phyloP scores from a whole-genome alignment of 2,888 invertebrate species.

The Lysandra coridon region DNA sequence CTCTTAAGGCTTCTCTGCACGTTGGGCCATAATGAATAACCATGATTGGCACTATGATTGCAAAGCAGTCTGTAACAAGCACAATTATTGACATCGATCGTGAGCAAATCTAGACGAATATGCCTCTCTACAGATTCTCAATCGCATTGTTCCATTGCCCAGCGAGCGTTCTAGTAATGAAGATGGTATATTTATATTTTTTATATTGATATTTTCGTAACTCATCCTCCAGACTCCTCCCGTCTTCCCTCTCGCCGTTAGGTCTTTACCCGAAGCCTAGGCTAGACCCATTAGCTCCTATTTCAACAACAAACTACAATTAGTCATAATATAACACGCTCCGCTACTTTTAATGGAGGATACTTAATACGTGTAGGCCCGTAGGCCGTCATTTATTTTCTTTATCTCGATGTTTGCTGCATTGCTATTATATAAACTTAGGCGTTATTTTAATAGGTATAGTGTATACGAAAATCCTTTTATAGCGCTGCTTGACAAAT shows the following conservation, averaged over 20 bases:
- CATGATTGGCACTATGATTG: too few relatives aligned
- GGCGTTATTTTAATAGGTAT: not conserved
- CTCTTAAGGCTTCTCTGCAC: too few relatives aligned
- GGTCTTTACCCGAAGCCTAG: not conserved
- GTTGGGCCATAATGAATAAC: too few relatives aligned
- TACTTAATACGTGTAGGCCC: constrained; percentile 2
- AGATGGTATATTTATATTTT: too few relatives aligned
- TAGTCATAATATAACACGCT: constrained; percentile 10
- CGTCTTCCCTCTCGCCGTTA: not conserved
- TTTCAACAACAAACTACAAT: constrained; percentile 22
- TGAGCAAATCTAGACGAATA: too few relatives aligned
- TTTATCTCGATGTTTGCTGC: not conserved
- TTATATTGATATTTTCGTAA: not conserved
- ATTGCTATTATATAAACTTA: not conserved
- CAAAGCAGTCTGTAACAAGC: too few relatives aligned
- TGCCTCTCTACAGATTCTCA: too few relatives aligned
- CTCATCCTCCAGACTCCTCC: not conserved
- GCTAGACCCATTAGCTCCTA: constrained; percentile 22
- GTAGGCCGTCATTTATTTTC: not conserved
- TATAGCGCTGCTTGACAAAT: too few relatives aligned
- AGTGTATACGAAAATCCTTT: too few relatives aligned
- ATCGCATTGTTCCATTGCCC: not conserved
- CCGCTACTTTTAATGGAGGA: constrained; percentile 4
- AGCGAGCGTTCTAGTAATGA: not conserved
- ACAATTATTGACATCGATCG: too few relatives aligned